A percentile compares a stretch with the other conserved stretches of the same genome.
Conservation (phyloP, 2,113 vertebrate genomes). For the Haliaeetus leucogaster region DNA sequence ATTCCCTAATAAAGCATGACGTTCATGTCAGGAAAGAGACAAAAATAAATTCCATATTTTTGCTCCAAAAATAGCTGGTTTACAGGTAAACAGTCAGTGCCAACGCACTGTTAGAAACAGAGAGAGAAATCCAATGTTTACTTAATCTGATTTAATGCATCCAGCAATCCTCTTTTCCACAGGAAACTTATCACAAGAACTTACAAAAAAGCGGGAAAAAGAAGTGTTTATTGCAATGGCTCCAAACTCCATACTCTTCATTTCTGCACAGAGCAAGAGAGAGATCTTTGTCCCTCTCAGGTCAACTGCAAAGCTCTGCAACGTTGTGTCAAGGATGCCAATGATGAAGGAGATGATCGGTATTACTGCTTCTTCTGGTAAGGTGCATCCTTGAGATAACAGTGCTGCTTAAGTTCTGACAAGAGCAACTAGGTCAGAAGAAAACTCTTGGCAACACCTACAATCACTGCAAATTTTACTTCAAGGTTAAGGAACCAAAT, state of each 20-base stretch:
- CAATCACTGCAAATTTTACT: background rate
- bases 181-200: background rate
- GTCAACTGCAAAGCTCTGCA: background rate
- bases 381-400: background rate
- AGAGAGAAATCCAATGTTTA: background rate
- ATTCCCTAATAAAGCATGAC: background rate
- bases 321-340: background rate
- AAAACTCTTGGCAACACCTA: background rate
- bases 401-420: background rate
- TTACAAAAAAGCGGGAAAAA: background rate
- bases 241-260: background rate
- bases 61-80: background rate
- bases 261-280: background rate
- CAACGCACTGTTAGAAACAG: background rate
- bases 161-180: background rate
- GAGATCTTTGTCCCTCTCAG: background rate
- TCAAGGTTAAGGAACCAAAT: background rate
- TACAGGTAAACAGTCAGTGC: background rate
- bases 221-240: background rate
- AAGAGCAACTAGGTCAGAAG: background rate
- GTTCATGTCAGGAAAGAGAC: background rate
- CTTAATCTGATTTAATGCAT: background rate
- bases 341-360: background rate
- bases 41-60: background rate
- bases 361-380: background rate